A percentile compares a stretch with the other conserved stretches of the same genome.
Conservation (phyloP, 2,888 invertebrate genomes). For the Actias luna region DNA sequence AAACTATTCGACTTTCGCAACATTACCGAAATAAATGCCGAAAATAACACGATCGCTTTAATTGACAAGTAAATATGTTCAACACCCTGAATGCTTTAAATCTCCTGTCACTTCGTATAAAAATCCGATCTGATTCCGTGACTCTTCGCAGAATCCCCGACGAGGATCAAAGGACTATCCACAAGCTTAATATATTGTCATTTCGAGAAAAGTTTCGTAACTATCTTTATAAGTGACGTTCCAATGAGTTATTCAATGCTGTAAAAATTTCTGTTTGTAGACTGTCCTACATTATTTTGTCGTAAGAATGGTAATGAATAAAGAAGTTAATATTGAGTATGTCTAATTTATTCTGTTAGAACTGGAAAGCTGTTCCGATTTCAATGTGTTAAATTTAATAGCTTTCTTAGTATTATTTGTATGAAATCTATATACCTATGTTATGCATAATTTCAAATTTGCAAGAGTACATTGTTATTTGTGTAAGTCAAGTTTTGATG, state of each 20-base stretch:
- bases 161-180: slow-evolving; percentile 13
- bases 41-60: not conserved
- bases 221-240: not conserved
- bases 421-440: too few relatives aligned
- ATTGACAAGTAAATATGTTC: slow-evolving; percentile 2
- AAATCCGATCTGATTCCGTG: slow-evolving; percentile 13
- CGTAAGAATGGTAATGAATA: not conserved
- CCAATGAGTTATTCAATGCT: slow-evolving; percentile 7
- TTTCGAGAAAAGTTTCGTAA: slow-evolving; percentile 12
- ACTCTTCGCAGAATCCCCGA: slow-evolving; percentile 15
- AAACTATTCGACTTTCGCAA: not conserved
- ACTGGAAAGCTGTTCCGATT: not conserved
- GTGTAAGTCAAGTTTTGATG: too few relatives aligned
- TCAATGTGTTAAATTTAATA: not conserved
- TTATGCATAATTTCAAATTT: too few relatives aligned
- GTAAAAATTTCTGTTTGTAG: slow-evolving; percentile 1
- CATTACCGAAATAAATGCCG: not conserved
- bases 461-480: too few relatives aligned
- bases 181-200: slow-evolving; percentile 8
- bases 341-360: not conserved
- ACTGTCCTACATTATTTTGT: not conserved
- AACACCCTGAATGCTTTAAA: slow-evolving; percentile 10
- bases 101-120: slow-evolving; percentile 12
- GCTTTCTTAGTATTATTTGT: not conserved
- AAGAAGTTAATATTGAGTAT: not conserved